These are phyloP conservation scores for Elmis aenea DNA, from an alignment of 2,888 invertebrate genomes.

Conservation along the genomic window DNA sequence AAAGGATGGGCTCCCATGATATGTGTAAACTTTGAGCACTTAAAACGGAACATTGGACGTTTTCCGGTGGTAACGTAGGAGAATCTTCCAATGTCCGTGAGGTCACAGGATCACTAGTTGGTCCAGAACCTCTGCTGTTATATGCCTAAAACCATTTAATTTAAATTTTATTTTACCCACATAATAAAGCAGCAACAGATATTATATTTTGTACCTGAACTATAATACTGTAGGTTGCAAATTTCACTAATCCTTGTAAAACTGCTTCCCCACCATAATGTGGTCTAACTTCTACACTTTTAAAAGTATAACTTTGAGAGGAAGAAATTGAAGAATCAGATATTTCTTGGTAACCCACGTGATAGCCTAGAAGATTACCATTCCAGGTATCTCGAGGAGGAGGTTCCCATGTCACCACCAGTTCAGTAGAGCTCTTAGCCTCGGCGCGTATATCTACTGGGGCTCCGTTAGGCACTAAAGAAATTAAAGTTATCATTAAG, in stretches of 20 bases:
- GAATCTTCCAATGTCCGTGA: conserved; percentile 81
- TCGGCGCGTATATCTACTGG: conserved; percentile 78
- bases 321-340: conserved; percentile 33
- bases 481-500: conserved; percentile 1
- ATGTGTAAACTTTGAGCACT: conserved; percentile 81
- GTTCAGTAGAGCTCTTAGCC: conserved; percentile 78
- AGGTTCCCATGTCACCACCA: conserved; percentile 82
- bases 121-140: conserved; percentile 81
- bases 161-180: no score
- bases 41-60: conserved; percentile 73
- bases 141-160: conserved; percentile 69
- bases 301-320: conserved; percentile 63
- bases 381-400: conserved; percentile 83
- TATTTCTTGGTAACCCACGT: conserved; percentile 77
- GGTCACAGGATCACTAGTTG: conserved; percentile 73
- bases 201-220: conserved; percentile 58
- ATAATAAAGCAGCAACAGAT: background rate
- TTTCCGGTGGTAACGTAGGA: conserved; percentile 80
- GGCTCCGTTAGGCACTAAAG: conserved; percentile 70
- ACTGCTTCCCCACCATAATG: conserved; percentile 66
- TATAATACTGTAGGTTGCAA: conserved; percentile 74
- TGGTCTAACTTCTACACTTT: conserved; percentile 71
- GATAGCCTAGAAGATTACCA: conserved; percentile 81
- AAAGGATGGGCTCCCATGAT: conserved; percentile 78
- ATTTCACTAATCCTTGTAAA: conserved; percentile 69